Conservation (phyloP, 2,888 invertebrate genomes). For the Mantis religiosa region DNA sequence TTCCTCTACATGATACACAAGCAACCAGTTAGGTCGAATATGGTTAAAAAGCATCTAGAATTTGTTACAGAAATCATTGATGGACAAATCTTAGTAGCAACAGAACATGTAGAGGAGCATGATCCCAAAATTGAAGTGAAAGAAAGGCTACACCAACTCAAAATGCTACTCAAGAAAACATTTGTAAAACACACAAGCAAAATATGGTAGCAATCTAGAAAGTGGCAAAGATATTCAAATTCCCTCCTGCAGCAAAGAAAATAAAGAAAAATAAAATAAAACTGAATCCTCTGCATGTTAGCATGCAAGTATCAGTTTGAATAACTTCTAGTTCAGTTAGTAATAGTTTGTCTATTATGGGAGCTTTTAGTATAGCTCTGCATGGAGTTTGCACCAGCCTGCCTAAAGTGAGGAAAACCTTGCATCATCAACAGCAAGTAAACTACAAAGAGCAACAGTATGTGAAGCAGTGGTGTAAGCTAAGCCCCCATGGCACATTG, state of each 20-base stretch:
- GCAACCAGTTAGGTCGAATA: not conserved
- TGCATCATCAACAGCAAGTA: not conserved
- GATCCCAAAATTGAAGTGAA: not conserved
- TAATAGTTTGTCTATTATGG: conserved; percentile 1
- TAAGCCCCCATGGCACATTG: not conserved
- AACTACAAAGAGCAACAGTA: not conserved
- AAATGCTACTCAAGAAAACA: not conserved
- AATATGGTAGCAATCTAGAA: not conserved
- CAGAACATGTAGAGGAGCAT: not conserved
- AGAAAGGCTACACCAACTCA: not conserved
- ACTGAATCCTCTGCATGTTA: not conserved
- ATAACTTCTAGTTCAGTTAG: conserved; percentile 8
- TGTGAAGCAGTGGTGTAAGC: not conserved
- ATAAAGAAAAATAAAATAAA: not conserved
- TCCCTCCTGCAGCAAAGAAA: not conserved
- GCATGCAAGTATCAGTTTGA: conserved; percentile 7
- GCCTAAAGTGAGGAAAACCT: not conserved
- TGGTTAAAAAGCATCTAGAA: not conserved
- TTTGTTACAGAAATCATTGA: not conserved
- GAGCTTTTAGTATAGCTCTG: conserved; percentile 3
- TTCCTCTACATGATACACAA: not conserved
- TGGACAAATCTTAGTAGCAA: not conserved
- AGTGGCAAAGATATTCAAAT: not conserved
- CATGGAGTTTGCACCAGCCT: conserved; percentile 3
- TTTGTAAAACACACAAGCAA: not conserved